Base-by-base conservation (phyloP, 2,797 vertebrate species). In the Euthynnus affinis region DNA sequence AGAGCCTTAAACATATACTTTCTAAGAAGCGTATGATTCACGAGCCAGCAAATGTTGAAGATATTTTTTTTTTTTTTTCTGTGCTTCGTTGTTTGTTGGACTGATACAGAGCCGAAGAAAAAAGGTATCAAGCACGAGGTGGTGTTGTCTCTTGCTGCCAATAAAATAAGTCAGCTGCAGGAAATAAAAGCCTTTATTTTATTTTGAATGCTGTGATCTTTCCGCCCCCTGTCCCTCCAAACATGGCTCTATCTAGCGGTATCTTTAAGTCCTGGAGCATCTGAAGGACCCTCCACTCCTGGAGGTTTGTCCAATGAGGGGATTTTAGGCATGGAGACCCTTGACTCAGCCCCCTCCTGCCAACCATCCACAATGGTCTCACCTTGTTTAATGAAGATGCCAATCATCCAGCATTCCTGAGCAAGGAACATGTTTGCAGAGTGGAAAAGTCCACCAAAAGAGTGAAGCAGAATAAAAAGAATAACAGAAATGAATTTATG, bases 341-440 rank as follows among this genome's bases (percentile, higher is more conserved):
- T 29, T 44, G 69, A 44, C 69, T 63, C 62, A 65, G 61, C 65
- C 53, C 52, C 32, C 57, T 63, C 64, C 70, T 76, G 69, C 76
- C 63, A 48, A 71, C 68, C 64, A 63, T 66, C 71, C 68, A 44
- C 86, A 55, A 0, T 62, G 51, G 84, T 90, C 69, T 85, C 88
- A 80, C 76, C 80, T 63, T 32, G 18, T 77, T 85, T 90, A 90
- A 91, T 91, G 81, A 90, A 91, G 81, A 83, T 82, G 86, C 81
- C 85, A 71, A 72, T 74, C 75, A 51, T 71, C 25, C 48, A 61
- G 65, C 52, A 37, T 63, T 61, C 37, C 63, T 32, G 46, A 79
- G 66, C 17, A 52, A 61, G 46, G 51, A 55, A 44, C 20, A 61
- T 49, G 53, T 52, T 76, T 84, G 71, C 70, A 74, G 40, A 81